Conservation (phyloP, 2,797 vertebrate genomes). For the Phaenicophaeus curvirostris region DNA sequence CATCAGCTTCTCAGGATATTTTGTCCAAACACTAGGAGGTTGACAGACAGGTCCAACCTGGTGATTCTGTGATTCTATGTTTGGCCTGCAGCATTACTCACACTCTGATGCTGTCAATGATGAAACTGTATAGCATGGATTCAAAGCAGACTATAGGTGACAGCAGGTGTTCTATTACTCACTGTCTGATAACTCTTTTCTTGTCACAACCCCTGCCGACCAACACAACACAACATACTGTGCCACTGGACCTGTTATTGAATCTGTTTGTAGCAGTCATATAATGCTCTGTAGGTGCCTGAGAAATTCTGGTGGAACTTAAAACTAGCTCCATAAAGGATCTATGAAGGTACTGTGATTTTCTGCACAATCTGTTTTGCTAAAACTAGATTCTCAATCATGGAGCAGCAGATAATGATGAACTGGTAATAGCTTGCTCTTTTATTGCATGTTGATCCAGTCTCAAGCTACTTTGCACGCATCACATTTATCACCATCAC, state of each 20-base stretch:
- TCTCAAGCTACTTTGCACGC: not conserved
- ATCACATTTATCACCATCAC: not conserved
- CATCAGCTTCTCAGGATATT: conserved; percentile 49
- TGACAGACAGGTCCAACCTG: conserved; percentile 44
- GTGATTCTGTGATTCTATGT: not conserved
- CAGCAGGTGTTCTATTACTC: conserved; percentile 66
- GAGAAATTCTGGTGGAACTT: not conserved
- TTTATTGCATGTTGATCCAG: not conserved
- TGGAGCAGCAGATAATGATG: not conserved
- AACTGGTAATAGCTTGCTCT: not conserved
- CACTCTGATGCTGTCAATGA: conserved; percentile 48
- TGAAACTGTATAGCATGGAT: conserved; percentile 67
- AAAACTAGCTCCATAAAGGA: not conserved
- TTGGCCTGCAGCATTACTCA: conserved; percentile 55
- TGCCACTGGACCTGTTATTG: not conserved
- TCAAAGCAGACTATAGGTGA: conserved; percentile 53
- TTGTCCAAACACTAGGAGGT: conserved; percentile 41
- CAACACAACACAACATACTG: not conserved
- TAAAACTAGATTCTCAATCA: not conserved
- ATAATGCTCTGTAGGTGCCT: conserved; percentile 12
- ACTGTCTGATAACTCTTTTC: conserved; percentile 68
- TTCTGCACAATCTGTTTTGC: not conserved
- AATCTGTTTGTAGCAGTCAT: conserved; percentile 25
- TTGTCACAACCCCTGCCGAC: conserved; percentile 15
- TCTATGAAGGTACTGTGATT: not conserved